Base-by-base conservation (phyloP, 2,113 vertebrate species). In the Todiramphus saurophagus region DNA sequence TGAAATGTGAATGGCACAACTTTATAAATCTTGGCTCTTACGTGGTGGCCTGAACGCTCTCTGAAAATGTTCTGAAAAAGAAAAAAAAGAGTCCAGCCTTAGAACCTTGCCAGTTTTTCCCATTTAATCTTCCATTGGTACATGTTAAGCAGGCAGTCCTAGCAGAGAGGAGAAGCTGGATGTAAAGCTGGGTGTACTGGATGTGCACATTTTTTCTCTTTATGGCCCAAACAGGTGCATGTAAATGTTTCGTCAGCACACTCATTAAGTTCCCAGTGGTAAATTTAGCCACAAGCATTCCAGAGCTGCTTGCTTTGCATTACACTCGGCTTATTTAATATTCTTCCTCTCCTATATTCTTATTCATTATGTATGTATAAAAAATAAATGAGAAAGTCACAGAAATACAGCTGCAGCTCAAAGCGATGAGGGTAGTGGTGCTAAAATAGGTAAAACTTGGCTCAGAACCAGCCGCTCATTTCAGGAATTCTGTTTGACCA, bases 161-260 rank as follows among this genome's bases (percentile, higher is more conserved):
- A 30, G 62, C 77, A 74, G 58, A 69, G 67, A 93, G 48, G 59
- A 62, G 41, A 83, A 93, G 24, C 33, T 88, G 50, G 27, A 67
- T 70, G 63, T 53, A 77, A 83, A 80, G 60, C 80, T 88, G 56
- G 37, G 62, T 77, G 43, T 78, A 87, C 41, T 78, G 85, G n/a
- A 66, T 87, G 70, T 94, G 66, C 66, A 92, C 30, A 31, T 85
- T 44, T 77, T 82, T 30, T 77, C 17, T 46, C 24, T 86, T 93
- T 81, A 89, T 69, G 89, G 53, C 66, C 74, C 50, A 82, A 91
- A 18, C 83, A 96, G 92, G 91, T 95, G 77, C 70, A 28, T 35
- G 77, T 66, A 79, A 92, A 85, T 69, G 83, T 95, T 95, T 91
- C 89, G 94, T 95, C 92, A 97, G 83, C 92, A 94, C 77, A 62